A percentile compares a stretch with the other conserved stretches of the same genome.
Conservation (phyloP, 2,888 invertebrate species). For the Oxyteleia sp. region DNA sequence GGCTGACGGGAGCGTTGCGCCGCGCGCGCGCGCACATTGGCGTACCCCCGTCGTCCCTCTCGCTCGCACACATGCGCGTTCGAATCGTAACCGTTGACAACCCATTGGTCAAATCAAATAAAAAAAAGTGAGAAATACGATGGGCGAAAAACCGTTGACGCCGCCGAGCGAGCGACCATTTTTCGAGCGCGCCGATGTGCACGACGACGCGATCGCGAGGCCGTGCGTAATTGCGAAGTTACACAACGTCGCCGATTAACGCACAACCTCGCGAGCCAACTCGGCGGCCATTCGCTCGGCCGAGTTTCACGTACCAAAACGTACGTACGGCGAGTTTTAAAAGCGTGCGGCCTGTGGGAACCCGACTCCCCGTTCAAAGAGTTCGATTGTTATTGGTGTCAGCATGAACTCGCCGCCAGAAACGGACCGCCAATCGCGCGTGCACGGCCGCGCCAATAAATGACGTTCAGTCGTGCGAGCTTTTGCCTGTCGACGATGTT, state of each 20-base stretch:
- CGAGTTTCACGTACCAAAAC: constrained; percentile 15
- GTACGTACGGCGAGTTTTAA: constrained; percentile 17
- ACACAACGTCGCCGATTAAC: constrained; percentile 56
- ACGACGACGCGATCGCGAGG: constrained; percentile 29
- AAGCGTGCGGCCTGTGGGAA: constrained; percentile 5
- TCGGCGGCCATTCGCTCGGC: constrained; percentile 48
- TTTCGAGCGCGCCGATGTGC: constrained; percentile 41
- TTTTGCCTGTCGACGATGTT: background rate
- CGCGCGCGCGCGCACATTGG: constrained; percentile 3
- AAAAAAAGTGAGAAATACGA: constrained; percentile 52
- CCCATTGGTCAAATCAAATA: constrained; percentile 63
- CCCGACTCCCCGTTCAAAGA: constrained; percentile 2
- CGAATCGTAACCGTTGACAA: constrained; percentile 65
- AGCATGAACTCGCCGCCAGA: constrained; percentile 13
- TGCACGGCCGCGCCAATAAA: constrained; percentile 4
- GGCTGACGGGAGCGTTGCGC: too few relatives aligned
- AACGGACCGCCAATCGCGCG: constrained; percentile 32
- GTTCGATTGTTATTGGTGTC: constrained; percentile 23
- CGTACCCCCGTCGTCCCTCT: constrained; percentile 6
- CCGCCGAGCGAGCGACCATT: constrained; percentile 38
- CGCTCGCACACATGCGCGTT: constrained; percentile 41
- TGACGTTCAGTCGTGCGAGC: constrained; percentile 8
- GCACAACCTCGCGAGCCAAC: constrained; percentile 35
- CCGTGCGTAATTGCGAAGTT: constrained; percentile 59
- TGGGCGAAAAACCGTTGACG: constrained; percentile 61